Evolutionary conservation across 2,113 vertebrate species (phyloP).

Genomic region (Tichodroma muraria): DNA sequence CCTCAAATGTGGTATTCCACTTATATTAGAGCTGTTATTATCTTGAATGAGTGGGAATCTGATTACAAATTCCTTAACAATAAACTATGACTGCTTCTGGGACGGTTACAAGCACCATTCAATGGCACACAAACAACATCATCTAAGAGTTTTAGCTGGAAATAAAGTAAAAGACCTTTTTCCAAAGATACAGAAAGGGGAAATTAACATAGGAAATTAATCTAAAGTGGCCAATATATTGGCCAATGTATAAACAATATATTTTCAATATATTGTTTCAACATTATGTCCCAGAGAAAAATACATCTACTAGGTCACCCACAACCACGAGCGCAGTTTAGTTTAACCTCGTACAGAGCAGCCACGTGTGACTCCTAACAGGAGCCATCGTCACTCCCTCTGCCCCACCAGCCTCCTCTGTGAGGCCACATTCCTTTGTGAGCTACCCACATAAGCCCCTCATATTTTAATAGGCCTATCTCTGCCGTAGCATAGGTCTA

Average conservation of each 20-base stretch:
- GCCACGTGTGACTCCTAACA: not conserved
- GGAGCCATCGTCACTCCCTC: not conserved
- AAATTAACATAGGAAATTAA: not conserved
- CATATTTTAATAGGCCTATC: not conserved
- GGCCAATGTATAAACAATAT: no score
- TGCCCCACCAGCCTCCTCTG: not conserved
- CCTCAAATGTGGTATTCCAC: not conserved
- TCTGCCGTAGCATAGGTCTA: not conserved
- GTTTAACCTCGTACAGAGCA: not conserved
- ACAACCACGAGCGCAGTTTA: not conserved
- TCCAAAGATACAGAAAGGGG: not conserved
- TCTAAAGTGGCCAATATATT: not conserved
- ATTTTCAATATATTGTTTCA: not conserved
- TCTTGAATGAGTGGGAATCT: not conserved
- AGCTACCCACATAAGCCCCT: not conserved
- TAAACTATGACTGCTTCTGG: not conserved
- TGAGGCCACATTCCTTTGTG: not conserved
- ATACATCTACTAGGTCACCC: not conserved
- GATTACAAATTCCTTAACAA: not conserved
- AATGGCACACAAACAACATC: not conserved
- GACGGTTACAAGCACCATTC: not conserved
- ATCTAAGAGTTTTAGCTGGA: not conserved
- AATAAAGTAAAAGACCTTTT: not conserved
- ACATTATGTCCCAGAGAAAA: not conserved
- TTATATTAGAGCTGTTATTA: not conserved